Conservation (phyloP, 2,888 invertebrate species). For the Heliconius sara region DNA sequence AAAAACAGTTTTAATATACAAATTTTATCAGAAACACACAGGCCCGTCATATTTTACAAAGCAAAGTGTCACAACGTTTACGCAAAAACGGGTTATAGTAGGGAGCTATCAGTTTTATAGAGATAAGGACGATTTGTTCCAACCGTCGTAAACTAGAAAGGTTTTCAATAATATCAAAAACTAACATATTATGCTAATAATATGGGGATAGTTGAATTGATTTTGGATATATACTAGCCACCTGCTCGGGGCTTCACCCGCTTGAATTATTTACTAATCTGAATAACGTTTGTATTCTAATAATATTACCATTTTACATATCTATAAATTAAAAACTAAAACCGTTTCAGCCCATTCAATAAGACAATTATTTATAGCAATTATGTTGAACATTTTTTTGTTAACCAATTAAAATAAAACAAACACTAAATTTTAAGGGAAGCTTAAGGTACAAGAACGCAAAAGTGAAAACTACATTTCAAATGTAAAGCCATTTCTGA, state of each 20-base stretch:
- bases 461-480: too few species aligned
- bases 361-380: too few species aligned
- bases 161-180: slow-evolving; percentile 49
- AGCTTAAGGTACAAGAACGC: too few species aligned
- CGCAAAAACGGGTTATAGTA: slow-evolving; percentile 21
- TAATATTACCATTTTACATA: too few species aligned
- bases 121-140: slow-evolving; percentile 49
- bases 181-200: slow-evolving; percentile 49
- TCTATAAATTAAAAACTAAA: too few species aligned
- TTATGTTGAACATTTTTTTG: too few species aligned
- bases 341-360: background rate
- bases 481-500: too few species aligned
- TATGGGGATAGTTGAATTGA: slow-evolving; percentile 32
- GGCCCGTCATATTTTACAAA: slow-evolving; percentile 13
- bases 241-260: background rate
- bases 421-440: too few species aligned
- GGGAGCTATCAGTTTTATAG: slow-evolving; percentile 39
- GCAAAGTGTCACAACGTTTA: slow-evolving; percentile 20
- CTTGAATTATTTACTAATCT: background rate
- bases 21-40: background rate
- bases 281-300: background rate
- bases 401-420: too few species aligned
- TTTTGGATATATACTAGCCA: background rate
- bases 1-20: background rate
- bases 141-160: slow-evolving; percentile 48